Conservation (phyloP, 2,113 vertebrate genomes). For the Caranx ignobilis region DNA sequence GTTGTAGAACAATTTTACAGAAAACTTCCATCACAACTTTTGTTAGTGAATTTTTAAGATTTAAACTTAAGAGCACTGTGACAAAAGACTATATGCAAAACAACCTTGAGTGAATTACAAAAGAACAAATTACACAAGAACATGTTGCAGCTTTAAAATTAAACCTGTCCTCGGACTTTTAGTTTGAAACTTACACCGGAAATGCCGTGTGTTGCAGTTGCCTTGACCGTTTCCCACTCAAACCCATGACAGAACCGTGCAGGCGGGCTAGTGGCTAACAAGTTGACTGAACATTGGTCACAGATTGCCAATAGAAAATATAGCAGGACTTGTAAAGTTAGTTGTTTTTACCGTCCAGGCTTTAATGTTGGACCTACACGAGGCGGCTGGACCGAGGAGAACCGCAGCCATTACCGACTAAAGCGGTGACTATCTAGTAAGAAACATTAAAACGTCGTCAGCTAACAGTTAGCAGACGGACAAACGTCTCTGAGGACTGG, state of each 20-base stretch:
- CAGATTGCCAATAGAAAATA: neutral
- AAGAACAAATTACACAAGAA: neutral
- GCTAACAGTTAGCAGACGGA: constrained; percentile 67
- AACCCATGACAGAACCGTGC: neutral
- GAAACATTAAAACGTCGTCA: constrained; percentile 24
- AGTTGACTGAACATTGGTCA: neutral
- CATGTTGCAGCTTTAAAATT: neutral
- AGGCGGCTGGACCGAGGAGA: neutral
- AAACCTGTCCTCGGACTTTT: constrained; percentile 1
- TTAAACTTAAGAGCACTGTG: neutral
- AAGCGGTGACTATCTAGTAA: neutral
- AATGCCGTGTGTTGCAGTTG: accelerated
- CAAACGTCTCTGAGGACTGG: constrained; percentile 9
- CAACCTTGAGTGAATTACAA: neutral
- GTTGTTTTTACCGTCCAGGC: neutral
- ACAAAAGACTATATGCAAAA: neutral
- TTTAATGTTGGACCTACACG: neutral
- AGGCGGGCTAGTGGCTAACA: constrained; percentile 21
- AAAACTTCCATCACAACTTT: neutral
- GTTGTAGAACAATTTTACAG: neutral
- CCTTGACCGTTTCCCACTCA: accelerated
- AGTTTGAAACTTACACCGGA: constrained; percentile 43
- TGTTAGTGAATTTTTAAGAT: neutral
- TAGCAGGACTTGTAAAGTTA: neutral
- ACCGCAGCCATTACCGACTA: neutral